Evolutionary conservation across 2,888 invertebrate species (phyloP).

Genomic region (Chloroclysta siterata): DNA sequence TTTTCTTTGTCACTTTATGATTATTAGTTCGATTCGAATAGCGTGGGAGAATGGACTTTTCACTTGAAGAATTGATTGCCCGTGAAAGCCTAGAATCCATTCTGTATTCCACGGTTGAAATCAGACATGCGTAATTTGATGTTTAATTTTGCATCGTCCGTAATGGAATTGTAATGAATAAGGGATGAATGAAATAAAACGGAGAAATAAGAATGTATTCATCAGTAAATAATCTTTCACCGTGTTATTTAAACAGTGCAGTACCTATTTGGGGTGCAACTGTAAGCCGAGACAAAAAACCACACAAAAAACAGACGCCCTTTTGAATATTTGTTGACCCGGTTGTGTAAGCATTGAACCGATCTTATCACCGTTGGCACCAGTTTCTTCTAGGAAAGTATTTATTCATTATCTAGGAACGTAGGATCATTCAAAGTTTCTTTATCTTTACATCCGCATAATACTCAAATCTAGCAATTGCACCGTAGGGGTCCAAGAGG

Average conservation of each 20-base stretch:
- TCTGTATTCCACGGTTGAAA: slow-evolving; percentile 36
- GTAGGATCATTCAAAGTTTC: too few species aligned
- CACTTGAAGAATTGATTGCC: slow-evolving; percentile 44
- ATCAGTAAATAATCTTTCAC: background rate
- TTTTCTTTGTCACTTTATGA: slow-evolving; percentile 31
- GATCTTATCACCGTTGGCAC: too few species aligned
- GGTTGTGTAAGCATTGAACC: too few species aligned
- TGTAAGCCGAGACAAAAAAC: too few species aligned
- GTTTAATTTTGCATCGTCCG: slow-evolving; percentile 36
- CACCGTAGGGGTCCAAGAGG: slow-evolving; percentile 12
- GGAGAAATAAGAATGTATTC: background rate
- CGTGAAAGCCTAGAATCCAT: slow-evolving; percentile 43
- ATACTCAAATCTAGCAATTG: background rate
- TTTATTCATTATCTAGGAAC: too few species aligned
- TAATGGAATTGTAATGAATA: slow-evolving; percentile 45
- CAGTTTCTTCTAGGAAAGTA: too few species aligned
- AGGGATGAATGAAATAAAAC: slow-evolving; percentile 9
- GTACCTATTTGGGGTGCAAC: too few species aligned
- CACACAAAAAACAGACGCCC: too few species aligned
- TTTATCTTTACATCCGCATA: too few species aligned
- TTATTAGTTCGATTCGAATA: slow-evolving; percentile 31
- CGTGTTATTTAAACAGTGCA: background rate
- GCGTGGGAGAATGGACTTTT: slow-evolving; percentile 52
- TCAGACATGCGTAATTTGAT: slow-evolving; percentile 50
- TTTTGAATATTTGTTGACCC: too few species aligned